A percentile compares a stretch with the other conserved stretches of the same genome.
These are phyloP conservation scores for Napeogenes inachia DNA, from an alignment of 2,888 invertebrate species.

Conservation along the genomic window DNA sequence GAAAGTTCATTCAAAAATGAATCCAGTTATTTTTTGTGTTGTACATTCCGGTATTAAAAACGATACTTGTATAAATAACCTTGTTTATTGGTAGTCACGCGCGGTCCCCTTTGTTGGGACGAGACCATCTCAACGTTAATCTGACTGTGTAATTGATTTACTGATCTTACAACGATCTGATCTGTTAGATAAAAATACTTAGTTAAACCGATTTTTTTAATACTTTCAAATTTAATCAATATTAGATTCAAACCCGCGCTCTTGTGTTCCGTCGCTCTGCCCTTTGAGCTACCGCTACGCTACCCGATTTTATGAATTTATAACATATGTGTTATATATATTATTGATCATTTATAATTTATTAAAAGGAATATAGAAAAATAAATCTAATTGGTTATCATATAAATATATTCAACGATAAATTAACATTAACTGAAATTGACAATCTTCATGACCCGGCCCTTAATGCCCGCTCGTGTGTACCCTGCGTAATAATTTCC, in stretches of 20 bases:
- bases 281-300: no score
- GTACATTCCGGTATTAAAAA: slow-evolving; percentile 8
- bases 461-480: slow-evolving; percentile 55
- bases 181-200: background rate
- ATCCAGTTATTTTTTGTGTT: slow-evolving; percentile 3
- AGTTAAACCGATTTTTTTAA: no score
- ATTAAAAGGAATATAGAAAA: no score
- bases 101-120: slow-evolving; percentile 52
- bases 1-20: background rate
- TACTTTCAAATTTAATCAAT: no score
- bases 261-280: no score
- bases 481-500: slow-evolving; percentile 72
- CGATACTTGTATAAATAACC: slow-evolving; percentile 25
- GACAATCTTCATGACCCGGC: slow-evolving; percentile 33
- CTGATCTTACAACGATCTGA: slow-evolving; percentile 34
- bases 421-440: no score
- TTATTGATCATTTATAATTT: no score
- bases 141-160: slow-evolving; percentile 62
- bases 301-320: no score
- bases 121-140: slow-evolving; percentile 64
- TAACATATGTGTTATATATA: no score
- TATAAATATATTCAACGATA: no score
- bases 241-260: no score
- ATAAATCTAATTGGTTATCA: no score
- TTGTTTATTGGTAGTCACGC: slow-evolving; percentile 53